phyloP scores from a whole-genome alignment of 2,888 invertebrate genomes.

The Lissonota sp. region DNA sequence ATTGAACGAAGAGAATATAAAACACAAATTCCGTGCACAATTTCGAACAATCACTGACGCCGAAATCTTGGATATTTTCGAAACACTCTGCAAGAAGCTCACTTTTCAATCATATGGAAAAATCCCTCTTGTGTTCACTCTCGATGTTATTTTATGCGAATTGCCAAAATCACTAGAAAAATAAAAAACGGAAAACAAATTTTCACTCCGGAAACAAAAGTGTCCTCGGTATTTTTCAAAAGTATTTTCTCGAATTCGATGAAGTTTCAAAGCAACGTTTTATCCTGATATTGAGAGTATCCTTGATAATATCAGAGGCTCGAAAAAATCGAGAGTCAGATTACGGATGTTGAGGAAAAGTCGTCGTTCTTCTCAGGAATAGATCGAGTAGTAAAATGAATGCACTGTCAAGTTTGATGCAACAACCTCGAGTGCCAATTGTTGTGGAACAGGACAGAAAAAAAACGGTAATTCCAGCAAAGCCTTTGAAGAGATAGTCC shows the following conservation, averaged over 20 bases:
- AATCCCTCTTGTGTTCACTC: slow-evolving; percentile 17
- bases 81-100: slow-evolving; percentile 5
- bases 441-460: not conserved
- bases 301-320: not conserved
- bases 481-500: not conserved
- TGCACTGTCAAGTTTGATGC: slow-evolving; percentile 20
- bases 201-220: not conserved
- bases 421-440: not conserved
- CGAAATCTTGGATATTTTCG: not conserved
- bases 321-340: not conserved
- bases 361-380: not conserved
- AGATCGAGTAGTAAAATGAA: not conserved
- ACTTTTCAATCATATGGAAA: slow-evolving; percentile 43
- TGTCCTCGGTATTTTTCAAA: not conserved
- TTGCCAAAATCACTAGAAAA: too few species aligned
- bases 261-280: not conserved
- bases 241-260: not conserved
- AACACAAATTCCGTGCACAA: slow-evolving; percentile 12
- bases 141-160: not conserved
- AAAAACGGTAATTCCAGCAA: not conserved
- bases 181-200: too few species aligned
- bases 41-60: slow-evolving; percentile 19
- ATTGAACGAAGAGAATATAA: not conserved
- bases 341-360: not conserved
- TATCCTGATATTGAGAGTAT: not conserved